Percentiles rank a stretch among this genome's conserved stretches.
Conservation (phyloP, 2,888 invertebrate genomes). For the Fragum fragum region DNA sequence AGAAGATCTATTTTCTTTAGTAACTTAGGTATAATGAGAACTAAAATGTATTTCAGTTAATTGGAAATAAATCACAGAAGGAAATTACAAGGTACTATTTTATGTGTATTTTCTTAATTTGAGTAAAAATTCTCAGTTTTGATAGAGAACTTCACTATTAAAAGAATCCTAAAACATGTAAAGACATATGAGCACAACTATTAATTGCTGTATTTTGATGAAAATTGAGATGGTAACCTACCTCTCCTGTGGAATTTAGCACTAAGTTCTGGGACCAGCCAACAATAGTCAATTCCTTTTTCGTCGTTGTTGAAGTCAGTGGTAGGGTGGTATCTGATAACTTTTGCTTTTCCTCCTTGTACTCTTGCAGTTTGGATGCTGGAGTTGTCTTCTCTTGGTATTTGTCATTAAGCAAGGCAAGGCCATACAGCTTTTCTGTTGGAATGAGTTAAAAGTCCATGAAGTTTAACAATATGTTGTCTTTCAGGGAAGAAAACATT, state of each 20-base stretch:
- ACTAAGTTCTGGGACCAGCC: constrained; percentile 81
- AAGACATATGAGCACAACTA: too few species aligned
- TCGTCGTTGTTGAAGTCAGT: constrained; percentile 55
- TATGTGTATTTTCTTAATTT: too few species aligned
- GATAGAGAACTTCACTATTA: too few species aligned
- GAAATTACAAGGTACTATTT: too few species aligned
- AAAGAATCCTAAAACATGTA: too few species aligned
- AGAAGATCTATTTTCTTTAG: too few species aligned
- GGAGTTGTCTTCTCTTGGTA: constrained; percentile 60
- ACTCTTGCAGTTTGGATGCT: constrained; percentile 33
- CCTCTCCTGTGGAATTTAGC: constrained; percentile 78
- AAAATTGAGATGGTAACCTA: too few species aligned
- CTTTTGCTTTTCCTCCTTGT: constrained; percentile 56
- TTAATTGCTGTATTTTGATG: too few species aligned
- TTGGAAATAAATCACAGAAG: too few species aligned
- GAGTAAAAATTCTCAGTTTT: too few species aligned
- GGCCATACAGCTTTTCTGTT: constrained; percentile 60
- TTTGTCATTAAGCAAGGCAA: constrained; percentile 68
- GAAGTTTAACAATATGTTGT: too few species aligned
- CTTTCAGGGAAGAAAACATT: too few species aligned
- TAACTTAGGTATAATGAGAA: neutral
- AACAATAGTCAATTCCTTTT: constrained; percentile 75
- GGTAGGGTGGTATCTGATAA: constrained; percentile 69
- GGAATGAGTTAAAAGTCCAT: neutral
- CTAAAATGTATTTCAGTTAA: neutral